Base-by-base conservation (phyloP, 2,797 vertebrate genomes). In the Amniataba percoides region DNA sequence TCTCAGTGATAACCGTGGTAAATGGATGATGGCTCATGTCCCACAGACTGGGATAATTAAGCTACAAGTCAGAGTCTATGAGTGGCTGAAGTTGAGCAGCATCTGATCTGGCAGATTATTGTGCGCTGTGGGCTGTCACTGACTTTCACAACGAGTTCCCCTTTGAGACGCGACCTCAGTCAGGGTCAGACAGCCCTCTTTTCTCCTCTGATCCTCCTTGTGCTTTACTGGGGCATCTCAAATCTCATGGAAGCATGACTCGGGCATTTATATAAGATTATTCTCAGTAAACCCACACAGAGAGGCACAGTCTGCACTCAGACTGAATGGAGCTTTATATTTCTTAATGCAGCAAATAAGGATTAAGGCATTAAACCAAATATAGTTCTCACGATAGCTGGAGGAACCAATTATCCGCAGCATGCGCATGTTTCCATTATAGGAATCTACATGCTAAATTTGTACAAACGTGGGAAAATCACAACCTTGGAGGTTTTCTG, bases 331-430 rank as follows among this genome's bases (percentile, higher is more conserved):
- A 48, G 90, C 86, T 88, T 90, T 92, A 88, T 88, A 74, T 88
- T 88, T 89, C 76, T 86, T 89, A 90, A 92, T 90, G 80, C 83
- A 88, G 78, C 77, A 89, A 91, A 90, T 89, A 86, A 83, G 88
- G 90, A 94, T 92, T 89, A 90, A 86, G 71, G 88, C 82, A 87
- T 91, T 92, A 88, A 88, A 85, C 86, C 85, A 91, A 92, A 92
- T 89, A 88, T 84, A 88, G 89, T 87, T 88, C 86, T 87, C 84
- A 84, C 52, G 74, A 87, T 84, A 84, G 88, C 87, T 88, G 72
- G 68, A 86, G 79, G 88, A 90, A 81, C 77, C 84, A 89, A 90
- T 89, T 88, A 88, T 81, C 66, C 68, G 85, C 62, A 82, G 77
- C 25, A 23, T 78, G 81, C 18, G 36, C 78, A 80, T 82, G 79